These are phyloP conservation scores for Xiphophorus maculatus DNA, from an alignment of 2,113 vertebrate genomes.

Conservation along the genomic window DNA sequence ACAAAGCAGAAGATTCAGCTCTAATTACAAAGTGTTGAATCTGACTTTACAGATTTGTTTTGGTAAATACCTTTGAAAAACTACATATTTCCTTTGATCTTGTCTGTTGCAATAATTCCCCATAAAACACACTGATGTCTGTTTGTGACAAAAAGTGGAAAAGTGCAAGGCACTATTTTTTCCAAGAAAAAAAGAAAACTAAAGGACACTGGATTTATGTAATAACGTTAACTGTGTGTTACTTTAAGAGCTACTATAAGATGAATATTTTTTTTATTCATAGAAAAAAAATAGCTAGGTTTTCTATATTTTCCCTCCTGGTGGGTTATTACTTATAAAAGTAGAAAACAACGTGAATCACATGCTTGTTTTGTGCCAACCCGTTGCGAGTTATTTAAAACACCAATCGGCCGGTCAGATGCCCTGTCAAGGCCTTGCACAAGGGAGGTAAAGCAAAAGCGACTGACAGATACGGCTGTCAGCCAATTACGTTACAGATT, in stretches of 20 bases:
- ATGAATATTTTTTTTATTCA: not conserved
- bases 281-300: not conserved
- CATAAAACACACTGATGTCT: not conserved
- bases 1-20: not conserved
- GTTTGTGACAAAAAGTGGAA: not conserved
- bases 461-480: constrained; percentile 49
- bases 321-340: not conserved
- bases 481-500: constrained; percentile 57
- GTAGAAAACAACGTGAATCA: not conserved
- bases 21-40: not conserved
- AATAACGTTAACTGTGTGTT: not conserved
- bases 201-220: not conserved
- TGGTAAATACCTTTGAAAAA: not conserved
- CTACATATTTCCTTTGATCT: too few species aligned
- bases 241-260: not conserved
- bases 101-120: not conserved
- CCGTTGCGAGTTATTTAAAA: constrained; percentile 2
- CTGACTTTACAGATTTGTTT: not conserved
- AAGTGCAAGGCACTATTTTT: not conserved
- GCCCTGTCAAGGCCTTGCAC: constrained; percentile 76
- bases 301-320: not conserved
- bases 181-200: not conserved
- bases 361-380: not conserved
- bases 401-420: constrained; percentile 54
- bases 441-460: constrained; percentile 31